Evolutionary conservation across 2,888 invertebrate species (phyloP), one percentile per base, ranked within the genome.

Genomic region (Lasioglossum oenotherae): DNA sequence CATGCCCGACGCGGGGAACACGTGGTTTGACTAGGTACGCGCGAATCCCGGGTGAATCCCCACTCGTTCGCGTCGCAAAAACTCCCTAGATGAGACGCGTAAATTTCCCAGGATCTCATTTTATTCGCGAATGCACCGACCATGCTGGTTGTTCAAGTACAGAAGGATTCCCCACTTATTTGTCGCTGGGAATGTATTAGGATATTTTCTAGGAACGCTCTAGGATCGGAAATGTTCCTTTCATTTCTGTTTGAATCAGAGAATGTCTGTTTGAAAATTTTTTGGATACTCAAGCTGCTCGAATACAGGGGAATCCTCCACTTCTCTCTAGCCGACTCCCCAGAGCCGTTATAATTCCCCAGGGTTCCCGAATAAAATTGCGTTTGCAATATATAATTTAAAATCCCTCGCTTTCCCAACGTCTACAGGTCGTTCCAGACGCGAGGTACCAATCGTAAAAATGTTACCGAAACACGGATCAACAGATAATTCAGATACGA

Each of bases 1-100:
- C 74, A 71, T 82, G 74, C 85, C 60, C 81, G 81, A 80, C 74
- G 76, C 84, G 83, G 78, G 81, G 76, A 88, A 84, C 76, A 60
- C 80, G 72, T 76, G 80, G 82, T 71, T 44, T 75, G 76, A 73
- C 35, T 82, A 84, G 80, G 72, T 84, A 76, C 67, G 80, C 85
- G 75, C 31, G 80, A 85, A 84, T 64, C 46, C 27, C 4, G 5
- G 8, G 31, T 49, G 41, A 71, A 53, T 53, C 64, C 67, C 1
- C 46, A 4, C 38, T 19, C 38, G 23, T 64, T 64, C 64, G 31
- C 64, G 31, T n/a, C n/a, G 4, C 57, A 12, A 8, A 57, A 10
- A 57, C 57, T n/a, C 57, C 4, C n/a, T 57, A n/a, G n/a, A 57
- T 1, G 57, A 12, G n/a, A n/a, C 57, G 12, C 57, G 4, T 3